Percentiles rank a stretch among this genome's conserved stretches.
phyloP scores from a whole-genome alignment of 35 echinoderm and acorn worm species.

The Strongylocentrotus purpuratus region DNA sequence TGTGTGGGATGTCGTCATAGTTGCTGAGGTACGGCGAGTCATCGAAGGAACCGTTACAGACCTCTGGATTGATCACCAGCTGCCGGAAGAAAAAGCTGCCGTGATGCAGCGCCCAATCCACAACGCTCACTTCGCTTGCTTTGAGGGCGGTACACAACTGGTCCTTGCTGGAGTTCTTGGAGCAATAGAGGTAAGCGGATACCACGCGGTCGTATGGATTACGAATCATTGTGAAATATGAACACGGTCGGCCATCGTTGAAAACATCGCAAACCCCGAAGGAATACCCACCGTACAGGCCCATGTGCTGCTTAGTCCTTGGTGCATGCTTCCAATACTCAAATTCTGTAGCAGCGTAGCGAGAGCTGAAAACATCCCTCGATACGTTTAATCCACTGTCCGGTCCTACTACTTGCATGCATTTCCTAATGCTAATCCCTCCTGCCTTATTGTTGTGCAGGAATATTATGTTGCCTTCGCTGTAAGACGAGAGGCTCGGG shows the following conservation, averaged over 20 bases:
- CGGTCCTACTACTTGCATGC: conserved; percentile 55
- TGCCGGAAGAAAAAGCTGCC: conserved; percentile 94
- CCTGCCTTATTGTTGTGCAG: conserved; percentile 98
- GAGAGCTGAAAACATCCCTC: conserved; percentile 57
- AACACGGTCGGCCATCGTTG: conserved; percentile 60
- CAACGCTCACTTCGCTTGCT: conserved; percentile 69
- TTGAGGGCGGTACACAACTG: conserved; percentile 82
- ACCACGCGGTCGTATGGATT: conserved; percentile 91
- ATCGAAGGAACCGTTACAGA: conserved; percentile 72
- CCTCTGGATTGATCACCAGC: conserved; percentile 75
- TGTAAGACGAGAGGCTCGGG: neutral
- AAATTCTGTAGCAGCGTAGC: conserved; percentile 50
- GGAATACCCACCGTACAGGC: conserved; percentile 89
- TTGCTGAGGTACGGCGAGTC: conserved; percentile 25
- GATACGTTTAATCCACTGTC: conserved; percentile 33
- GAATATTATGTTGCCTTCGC: conserved; percentile 54
- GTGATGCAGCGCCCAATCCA: conserved; percentile 86
- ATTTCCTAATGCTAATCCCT: conserved; percentile 77
- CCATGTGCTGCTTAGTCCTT: conserved; percentile 40
- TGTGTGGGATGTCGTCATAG: conserved; percentile 28
- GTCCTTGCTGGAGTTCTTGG: conserved; percentile 63
- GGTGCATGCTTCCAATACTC: conserved; percentile 26
- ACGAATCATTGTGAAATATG: conserved; percentile 91
- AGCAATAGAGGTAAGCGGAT: conserved; percentile 86
- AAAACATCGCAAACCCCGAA: conserved; percentile 89